These are phyloP conservation scores for Geococcyx californianus DNA, from an alignment of 2,113 vertebrate species.

Conservation along the genomic window DNA sequence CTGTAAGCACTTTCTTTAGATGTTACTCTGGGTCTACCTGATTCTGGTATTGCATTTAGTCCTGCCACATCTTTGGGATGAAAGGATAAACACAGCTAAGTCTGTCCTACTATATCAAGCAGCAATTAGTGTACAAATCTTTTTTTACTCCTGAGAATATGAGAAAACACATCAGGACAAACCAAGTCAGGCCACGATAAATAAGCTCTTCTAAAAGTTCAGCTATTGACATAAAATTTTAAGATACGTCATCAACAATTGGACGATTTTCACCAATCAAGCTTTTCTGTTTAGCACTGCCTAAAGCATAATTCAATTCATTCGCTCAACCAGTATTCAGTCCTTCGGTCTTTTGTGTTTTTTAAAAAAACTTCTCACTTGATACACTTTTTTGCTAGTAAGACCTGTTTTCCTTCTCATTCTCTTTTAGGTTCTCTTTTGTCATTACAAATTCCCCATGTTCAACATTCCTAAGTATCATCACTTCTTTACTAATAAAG, in stretches of 20 bases:
- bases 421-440: background rate
- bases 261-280: background rate
- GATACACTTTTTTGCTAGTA: background rate
- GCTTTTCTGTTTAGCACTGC: background rate
- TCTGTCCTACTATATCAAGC: background rate
- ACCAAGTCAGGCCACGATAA: background rate
- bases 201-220: background rate
- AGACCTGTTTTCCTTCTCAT: background rate
- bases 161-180: background rate
- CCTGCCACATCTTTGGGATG: background rate
- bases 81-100: background rate
- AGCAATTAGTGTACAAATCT: background rate
- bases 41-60: background rate
- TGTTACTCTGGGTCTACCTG: background rate
- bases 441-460: background rate
- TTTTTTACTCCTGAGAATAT: background rate
- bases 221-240: background rate
- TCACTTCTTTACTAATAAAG: background rate
- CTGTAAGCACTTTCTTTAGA: background rate
- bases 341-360: background rate
- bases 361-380: background rate
- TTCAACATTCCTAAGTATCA: background rate
- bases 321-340: background rate
- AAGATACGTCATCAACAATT: rapidly evolving
- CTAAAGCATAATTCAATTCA: background rate